These are phyloP conservation scores for Andrena minutula DNA, from an alignment of 2,888 invertebrate genomes.

Conservation along the genomic window DNA sequence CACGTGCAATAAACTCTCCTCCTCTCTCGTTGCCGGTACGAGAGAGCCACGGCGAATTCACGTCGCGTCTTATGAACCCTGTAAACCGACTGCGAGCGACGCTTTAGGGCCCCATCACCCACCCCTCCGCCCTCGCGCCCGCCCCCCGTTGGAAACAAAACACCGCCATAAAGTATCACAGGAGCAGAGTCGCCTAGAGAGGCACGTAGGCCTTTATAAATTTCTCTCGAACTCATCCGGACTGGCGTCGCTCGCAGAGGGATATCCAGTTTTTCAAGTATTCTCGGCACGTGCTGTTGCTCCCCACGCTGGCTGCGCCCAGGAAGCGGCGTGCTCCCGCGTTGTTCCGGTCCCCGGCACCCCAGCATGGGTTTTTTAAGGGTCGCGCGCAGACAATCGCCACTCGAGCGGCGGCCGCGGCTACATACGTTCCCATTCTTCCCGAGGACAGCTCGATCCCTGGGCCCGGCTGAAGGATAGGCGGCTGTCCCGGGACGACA, in stretches of 20 bases:
- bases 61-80: slow-evolving; percentile 78
- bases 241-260: slow-evolving; percentile 26
- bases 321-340: slow-evolving; percentile 10
- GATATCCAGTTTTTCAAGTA: slow-evolving; percentile 77
- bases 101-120: slow-evolving; percentile 73
- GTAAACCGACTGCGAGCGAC: slow-evolving; percentile 82
- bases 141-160: slow-evolving; percentile 75
- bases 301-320: slow-evolving; percentile 60
- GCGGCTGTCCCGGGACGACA: background rate
- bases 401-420: slow-evolving; percentile 41
- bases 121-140: slow-evolving; percentile 50
- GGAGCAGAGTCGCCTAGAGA: slow-evolving; percentile 65
- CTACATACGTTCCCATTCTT: background rate
- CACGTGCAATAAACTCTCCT: slow-evolving; percentile 68
- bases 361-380: slow-evolving; percentile 24
- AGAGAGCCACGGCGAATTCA: slow-evolving; percentile 69
- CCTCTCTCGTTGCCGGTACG: slow-evolving; percentile 12
- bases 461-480: slow-evolving; percentile 12
- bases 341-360: slow-evolving; percentile 15
- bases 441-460: background rate
- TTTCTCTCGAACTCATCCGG: slow-evolving; percentile 76
- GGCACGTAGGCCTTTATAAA: slow-evolving; percentile 83
- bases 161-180: slow-evolving; percentile 76
- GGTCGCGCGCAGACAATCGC: slow-evolving; percentile 60
- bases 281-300: slow-evolving; percentile 79